Conservation (phyloP, 2,797 vertebrate species). For the Sebastes glaucus region DNA sequence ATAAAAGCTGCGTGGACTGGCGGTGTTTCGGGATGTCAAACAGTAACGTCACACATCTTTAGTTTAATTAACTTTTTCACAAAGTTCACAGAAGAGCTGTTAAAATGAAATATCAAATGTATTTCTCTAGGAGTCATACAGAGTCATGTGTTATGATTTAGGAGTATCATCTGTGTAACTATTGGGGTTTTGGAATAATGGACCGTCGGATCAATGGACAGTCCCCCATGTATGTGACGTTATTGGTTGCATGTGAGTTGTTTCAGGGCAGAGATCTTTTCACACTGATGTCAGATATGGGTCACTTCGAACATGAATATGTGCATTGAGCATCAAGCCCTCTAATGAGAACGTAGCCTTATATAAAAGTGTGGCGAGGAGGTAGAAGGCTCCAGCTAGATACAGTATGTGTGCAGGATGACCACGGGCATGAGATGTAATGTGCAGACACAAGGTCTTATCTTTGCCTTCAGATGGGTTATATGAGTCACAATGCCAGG, state of each 20-base stretch:
- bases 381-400: conserved; percentile 3
- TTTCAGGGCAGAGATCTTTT: not conserved
- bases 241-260: not conserved
- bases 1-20: too few relatives aligned
- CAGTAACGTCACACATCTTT: not conserved
- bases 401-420: conserved; percentile 28
- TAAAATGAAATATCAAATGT: too few relatives aligned
- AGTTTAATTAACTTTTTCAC: not conserved
- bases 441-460: conserved; percentile 43
- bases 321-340: too few relatives aligned
- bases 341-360: not conserved
- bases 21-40: not conserved
- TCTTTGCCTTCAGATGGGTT: conserved; percentile 60
- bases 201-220: not conserved
- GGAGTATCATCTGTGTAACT: not conserved
- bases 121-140: not conserved
- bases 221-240: not conserved
- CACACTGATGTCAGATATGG: not conserved
- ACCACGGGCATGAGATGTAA: conserved; percentile 39
- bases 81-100: too few relatives aligned
- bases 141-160: not conserved
- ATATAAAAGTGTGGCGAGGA: not conserved
- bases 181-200: not conserved
- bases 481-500: conserved; percentile 56
- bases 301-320: too few relatives aligned